Percentiles rank a stretch among this genome's conserved stretches.
Conservation (phyloP, 2,888 invertebrate genomes). For the Steinernema hermaphroditum region DNA sequence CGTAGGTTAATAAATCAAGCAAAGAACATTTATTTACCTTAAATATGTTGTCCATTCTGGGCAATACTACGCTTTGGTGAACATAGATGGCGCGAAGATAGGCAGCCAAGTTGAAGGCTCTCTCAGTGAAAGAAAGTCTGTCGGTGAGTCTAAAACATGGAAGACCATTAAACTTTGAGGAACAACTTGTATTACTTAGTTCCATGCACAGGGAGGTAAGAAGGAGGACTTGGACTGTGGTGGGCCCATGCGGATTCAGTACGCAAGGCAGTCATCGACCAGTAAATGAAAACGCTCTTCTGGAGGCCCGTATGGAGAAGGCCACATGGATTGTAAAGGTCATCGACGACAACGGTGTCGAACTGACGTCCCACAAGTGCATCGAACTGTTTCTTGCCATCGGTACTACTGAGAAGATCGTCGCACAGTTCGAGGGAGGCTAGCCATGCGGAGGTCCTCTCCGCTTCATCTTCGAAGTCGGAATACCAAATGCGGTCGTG, state of each 20-base stretch:
- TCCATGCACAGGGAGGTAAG: conserved; percentile 65
- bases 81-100: conserved; percentile 63
- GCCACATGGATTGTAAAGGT: conserved; percentile 66
- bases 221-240: conserved; percentile 64
- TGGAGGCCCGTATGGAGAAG: conserved; percentile 59
- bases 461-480: conserved; percentile 43
- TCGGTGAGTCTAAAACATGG: conserved; percentile 58
- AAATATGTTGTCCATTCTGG: conserved; percentile 59
- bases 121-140: conserved; percentile 56
- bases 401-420: conserved; percentile 47
- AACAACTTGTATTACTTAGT: conserved; percentile 50
- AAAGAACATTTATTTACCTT: conserved; percentile 43
- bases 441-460: conserved; percentile 57
- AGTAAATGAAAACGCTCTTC: conserved; percentile 62
- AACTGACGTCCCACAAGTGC: conserved; percentile 55
- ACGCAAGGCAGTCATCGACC: conserved; percentile 63
- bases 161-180: no score
- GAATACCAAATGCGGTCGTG: conserved; percentile 45
- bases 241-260: conserved; percentile 66
- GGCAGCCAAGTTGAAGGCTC: conserved; percentile 57
- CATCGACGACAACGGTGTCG: conserved; percentile 64
- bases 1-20: neutral
- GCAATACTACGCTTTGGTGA: conserved; percentile 64
- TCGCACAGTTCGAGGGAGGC: conserved; percentile 62
- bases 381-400: conserved; percentile 52